Evolutionary conservation across 2,888 invertebrate species (phyloP), one percentile per base, ranked within the genome.

Genomic region (Venustoraphidia nigricollis): DNA sequence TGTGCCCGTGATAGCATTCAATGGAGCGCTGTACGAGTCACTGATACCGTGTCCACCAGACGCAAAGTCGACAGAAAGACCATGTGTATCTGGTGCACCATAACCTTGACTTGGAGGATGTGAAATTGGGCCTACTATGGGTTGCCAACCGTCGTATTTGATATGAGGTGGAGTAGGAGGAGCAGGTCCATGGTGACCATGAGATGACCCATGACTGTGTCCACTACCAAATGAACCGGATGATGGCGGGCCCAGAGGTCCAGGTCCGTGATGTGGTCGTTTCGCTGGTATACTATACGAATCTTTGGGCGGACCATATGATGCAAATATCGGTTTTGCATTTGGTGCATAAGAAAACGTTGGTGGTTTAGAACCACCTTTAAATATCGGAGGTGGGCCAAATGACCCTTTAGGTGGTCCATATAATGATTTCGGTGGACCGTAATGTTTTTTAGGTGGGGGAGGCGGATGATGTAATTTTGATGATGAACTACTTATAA

Each of bases 131-230:
- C 86, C 85, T 9, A 86, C 80, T 51, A 89, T 88, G 14, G 89
- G 89, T 60, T 81, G 84, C 89, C 89, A 89, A 34, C 89, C 89
- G 56, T 89, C 89, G 58, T 88, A 88, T 46, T 83, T 70, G 36
- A 86, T 77, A 60, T 80, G 76, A 6, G 84, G 78, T 8, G 82
- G 83, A 1, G 83, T 83, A 1, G 84, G 83, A 1, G 84, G 83
- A 0, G 82, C 83, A 39, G 81, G 80, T 2, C 77, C 76, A 34
- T 83, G 82, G 2, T 79, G 79, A 54, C 42, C 42, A 14, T 78
- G 79, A 1, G 80, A 80, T 1, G 76, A 77, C 9, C 69, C 68
- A 14, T 78, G 77, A 50, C 27, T 27, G 65, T 0, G 65, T 65
- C 1, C 54, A 56, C 0, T 65, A 63, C 34, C 64, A 53, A 1